Conservation (phyloP, 1,140 invertebrate species). For the Phymastichus coffea region DNA sequence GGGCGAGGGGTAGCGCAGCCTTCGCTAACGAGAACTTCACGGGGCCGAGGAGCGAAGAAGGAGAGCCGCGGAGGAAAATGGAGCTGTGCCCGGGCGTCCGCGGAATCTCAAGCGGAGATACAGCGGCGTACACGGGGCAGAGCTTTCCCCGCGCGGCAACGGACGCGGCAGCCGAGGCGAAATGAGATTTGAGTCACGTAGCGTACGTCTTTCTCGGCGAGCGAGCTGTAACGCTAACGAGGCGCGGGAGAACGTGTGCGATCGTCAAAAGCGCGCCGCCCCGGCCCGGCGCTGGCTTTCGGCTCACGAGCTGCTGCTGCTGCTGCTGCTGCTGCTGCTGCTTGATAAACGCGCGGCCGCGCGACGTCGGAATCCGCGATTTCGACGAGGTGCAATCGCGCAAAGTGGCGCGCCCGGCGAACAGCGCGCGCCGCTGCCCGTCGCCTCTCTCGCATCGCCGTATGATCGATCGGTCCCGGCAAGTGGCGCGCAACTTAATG, state of each 20-base stretch:
- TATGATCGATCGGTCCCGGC: not conserved
- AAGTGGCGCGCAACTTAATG: constrained; percentile 11
- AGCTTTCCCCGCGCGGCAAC: not conserved
- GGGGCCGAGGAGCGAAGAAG: too few species aligned
- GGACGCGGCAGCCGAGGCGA: constrained; percentile 22
- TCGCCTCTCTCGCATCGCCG: not conserved
- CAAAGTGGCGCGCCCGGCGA: constrained; percentile 31
- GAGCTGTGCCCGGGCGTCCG: not conserved
- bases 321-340: too few species aligned
- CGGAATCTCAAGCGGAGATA: not conserved
- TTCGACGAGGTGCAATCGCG: constrained; percentile 27
- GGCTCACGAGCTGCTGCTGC: too few species aligned
- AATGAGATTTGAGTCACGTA: constrained; percentile 56
- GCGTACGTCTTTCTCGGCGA: constrained; percentile 36
- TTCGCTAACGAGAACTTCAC: too few species aligned
- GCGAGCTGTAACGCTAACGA: constrained; percentile 44
- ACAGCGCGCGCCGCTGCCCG: too few species aligned
- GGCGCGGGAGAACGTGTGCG: constrained; percentile 29
- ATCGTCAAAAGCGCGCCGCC: constrained; percentile 28
- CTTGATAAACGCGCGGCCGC: too few species aligned
- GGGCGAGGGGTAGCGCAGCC: too few species aligned
- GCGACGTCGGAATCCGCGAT: too few species aligned
- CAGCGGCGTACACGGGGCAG: not conserved
- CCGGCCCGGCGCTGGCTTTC: too few species aligned
- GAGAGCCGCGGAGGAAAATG: not conserved